Evolutionary conservation across 2,888 invertebrate genomes (phyloP), one percentile per base, ranked within the genome.

Genomic region (Lymantria dispar): DNA sequence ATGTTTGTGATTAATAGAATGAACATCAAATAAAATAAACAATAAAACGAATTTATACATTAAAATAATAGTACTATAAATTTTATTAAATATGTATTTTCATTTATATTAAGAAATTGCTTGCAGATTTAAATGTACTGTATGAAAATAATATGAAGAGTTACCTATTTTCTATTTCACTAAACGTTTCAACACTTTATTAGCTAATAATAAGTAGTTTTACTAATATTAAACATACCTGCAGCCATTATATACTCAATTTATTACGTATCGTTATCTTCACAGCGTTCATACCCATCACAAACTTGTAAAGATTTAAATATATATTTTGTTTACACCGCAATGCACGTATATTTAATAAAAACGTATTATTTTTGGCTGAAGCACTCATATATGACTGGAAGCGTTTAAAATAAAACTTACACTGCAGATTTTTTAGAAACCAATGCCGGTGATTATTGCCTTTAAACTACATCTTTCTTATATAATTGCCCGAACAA

Each of bases 401-500:
- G 61, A 62, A 62, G 62, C 68, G 60, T 69, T 76, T 69, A 70
- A 76, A 70, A 75, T 72, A 65, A 72, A 80, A 77, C 50, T 53
- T 61, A 56, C 52, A 87, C 87, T 87, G 85, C 33, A 78, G 58
- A 71, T 72, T 61, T 74, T 78, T 78, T 73, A 68, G 63, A 54
- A 60, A 71, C 67, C 67, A 58, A 65, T 81, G 82, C 81, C 76
- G 77, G 83, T 85, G 75, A 89, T 90, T 75, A 90, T 86, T 79
- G 73, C 79, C 67, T 80, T 78, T 73, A 74, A 74, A 71, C 63
- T 58, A 72, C 64, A 60, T 74, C 74, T 79, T 89, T 89, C 84
- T 87, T 62, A 55, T 47, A 56, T 83, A 88, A 89, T 89, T 83
- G 85, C 83, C 68, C 82, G 76, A 64, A 80, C 80, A 78, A 82